These are phyloP conservation scores for Metallyticus violacea DNA, from an alignment of 2,888 invertebrate genomes.

Conservation along the genomic window DNA sequence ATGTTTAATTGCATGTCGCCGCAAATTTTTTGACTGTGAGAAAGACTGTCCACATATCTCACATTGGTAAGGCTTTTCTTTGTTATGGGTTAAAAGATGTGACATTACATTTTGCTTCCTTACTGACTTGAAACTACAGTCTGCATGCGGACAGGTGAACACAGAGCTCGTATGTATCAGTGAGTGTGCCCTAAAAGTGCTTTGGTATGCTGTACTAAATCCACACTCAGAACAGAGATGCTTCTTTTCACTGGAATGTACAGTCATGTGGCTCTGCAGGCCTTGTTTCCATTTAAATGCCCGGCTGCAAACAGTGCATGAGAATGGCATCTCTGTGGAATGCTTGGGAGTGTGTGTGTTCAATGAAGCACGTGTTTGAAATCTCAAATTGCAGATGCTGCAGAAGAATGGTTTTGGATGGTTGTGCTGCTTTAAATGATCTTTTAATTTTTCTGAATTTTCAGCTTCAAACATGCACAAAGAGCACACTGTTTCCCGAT, in stretches of 20 bases:
- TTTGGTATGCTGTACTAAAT: constrained; percentile 55
- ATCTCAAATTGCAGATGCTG: constrained; percentile 50
- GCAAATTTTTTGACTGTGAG: constrained; percentile 54
- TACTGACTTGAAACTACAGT: constrained; percentile 50
- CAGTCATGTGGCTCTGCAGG: constrained; percentile 53
- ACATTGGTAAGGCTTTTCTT: constrained; percentile 55
- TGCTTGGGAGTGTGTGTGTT: constrained; percentile 55
- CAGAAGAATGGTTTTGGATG: constrained; percentile 53
- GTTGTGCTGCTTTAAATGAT: constrained; percentile 49
- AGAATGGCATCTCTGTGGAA: constrained; percentile 52
- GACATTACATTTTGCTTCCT: constrained; percentile 55
- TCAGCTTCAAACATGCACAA: constrained; percentile 44
- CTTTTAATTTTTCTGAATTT: constrained; percentile 39
- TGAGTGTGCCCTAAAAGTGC: constrained; percentile 53
- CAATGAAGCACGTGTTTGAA: constrained; percentile 51
- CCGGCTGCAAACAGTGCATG: constrained; percentile 51
- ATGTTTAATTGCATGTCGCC: constrained; percentile 45
- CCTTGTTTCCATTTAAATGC: constrained; percentile 60
- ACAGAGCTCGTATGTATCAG: constrained; percentile 52
- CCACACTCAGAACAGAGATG: constrained; percentile 58
- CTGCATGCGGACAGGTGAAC: constrained; percentile 50
- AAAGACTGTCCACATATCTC: constrained; percentile 57
- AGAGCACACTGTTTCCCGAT: constrained; percentile 41
- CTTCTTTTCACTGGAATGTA: constrained; percentile 51
- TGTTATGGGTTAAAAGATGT: constrained; percentile 54